Base-by-base conservation (phyloP, 2,113 vertebrate species). In the Myiozetetes cayanensis region DNA sequence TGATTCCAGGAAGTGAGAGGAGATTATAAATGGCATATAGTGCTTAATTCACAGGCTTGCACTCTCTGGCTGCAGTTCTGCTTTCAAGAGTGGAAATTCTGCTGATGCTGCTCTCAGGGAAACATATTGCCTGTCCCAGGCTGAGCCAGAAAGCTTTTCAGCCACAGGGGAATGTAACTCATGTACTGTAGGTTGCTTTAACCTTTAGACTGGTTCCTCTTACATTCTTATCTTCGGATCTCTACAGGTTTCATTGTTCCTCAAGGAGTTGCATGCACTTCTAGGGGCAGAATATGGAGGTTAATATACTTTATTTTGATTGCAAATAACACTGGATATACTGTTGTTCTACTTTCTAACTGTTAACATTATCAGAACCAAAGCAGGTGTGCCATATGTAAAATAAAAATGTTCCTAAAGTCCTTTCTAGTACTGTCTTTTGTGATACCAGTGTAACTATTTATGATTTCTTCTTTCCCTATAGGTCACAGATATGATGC, bases 401-500 rank as follows among this genome's bases (percentile, higher is more conserved):
- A 58, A 75, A 63, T 7, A 43, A 50, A 83, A 35, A 28, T 55
- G 18, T 83, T 76, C 9, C 8, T 61, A 9, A 52, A 80, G 10
- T 61, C 21, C 3, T 20, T 83, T 21, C 43, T 33, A 39, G 11
- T 28, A 5, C 30, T 83, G 63, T 24, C 7, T 59, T 50, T 24
- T 14, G 27, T 74, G 37, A 66, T 35, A 56, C 8, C 16, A 47
- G 12, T 61, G 72, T 79, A 67, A 56, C 39, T 33, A 3, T 85
- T 8, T 75, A 8, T 63, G 77, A 19, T 31, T 91, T 61, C 22
- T 96, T 71, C 71, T 66, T 43, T 93, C 62, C 22, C 7, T 95
- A 18, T 87, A 99, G 99, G 99, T 99, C 92, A 99, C 99, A 22
- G 99, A 99, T 82, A 99, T 99, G 99, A 99, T 99, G 99, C 99